Percentiles rank a stretch among this genome's conserved stretches.
Evolutionary conservation across 2,113 vertebrate genomes (phyloP).

Genomic region (Paramormyrops kingsleyae): DNA sequence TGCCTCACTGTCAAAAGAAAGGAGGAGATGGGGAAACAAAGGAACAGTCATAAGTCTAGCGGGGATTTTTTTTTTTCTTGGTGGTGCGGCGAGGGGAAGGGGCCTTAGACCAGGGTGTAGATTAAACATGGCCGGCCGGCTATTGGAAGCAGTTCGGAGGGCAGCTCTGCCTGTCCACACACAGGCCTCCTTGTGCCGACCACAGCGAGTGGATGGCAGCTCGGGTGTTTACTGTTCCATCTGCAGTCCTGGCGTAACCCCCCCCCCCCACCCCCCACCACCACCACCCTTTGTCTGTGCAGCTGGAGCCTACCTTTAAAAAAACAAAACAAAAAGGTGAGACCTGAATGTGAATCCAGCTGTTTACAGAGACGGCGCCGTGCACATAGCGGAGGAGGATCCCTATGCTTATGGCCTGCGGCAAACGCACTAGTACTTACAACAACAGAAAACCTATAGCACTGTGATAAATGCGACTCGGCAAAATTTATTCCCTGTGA

Average conservation of each 20-base stretch:
- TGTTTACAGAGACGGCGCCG: conserved; percentile 24
- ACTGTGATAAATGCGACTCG: neutral
- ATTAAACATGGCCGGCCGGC: conserved; percentile 52
- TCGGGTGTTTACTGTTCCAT: conserved; percentile 48
- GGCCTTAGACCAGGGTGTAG: conserved; percentile 44
- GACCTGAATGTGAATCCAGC: conserved; percentile 41
- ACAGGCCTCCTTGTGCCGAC: neutral
- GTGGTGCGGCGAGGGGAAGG: conserved; percentile 38
- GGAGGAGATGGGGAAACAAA: conserved; percentile 64
- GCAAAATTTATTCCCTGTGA: neutral
- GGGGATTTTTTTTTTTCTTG: conserved; percentile 39
- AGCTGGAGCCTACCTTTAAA: conserved; percentile 52
- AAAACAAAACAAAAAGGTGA: conserved; percentile 33
- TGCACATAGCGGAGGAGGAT: conserved; percentile 33
- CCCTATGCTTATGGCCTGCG: neutral
- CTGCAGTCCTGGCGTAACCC: conserved; percentile 60
- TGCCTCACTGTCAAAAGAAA: conserved; percentile 59
- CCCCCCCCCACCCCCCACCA: conserved; percentile 22
- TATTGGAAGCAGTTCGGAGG: conserved; percentile 44
- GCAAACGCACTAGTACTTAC: neutral
- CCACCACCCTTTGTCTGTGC: conserved; percentile 53
- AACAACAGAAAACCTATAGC: neutral
- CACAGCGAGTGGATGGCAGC: conserved; percentile 30
- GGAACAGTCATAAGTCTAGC: conserved; percentile 69
- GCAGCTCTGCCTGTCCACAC: conserved; percentile 35